Percentiles rank a stretch among this genome's conserved stretches.
Conservation (phyloP, 1,140 invertebrate genomes). For the Trachelipus rathkii region DNA sequence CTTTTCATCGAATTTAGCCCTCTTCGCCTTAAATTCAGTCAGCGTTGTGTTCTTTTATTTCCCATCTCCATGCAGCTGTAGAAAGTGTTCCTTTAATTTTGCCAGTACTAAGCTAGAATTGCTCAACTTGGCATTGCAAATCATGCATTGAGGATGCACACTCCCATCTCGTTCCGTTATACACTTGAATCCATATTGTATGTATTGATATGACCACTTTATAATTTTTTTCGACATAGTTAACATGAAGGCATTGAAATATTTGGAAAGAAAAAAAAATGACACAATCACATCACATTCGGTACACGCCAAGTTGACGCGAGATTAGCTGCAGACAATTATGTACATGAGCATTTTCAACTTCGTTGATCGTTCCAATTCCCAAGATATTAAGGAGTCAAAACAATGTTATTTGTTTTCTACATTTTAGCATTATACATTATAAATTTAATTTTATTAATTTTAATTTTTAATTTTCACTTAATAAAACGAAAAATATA, state of each 20-base stretch:
- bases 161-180: constrained; percentile 18
- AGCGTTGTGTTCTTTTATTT: constrained; percentile 32
- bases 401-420: too few relatives aligned
- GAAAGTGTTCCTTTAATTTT: constrained; percentile 29
- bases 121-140: constrained; percentile 28
- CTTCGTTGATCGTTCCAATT: too few relatives aligned
- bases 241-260: constrained; percentile 9
- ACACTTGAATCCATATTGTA: constrained; percentile 25
- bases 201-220: constrained; percentile 23
- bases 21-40: constrained; percentile 23
- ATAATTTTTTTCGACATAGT: not conserved
- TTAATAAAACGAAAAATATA: too few relatives aligned
- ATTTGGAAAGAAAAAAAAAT: not conserved
- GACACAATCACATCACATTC: too few relatives aligned
- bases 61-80: constrained; percentile 30
- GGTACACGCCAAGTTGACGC: too few relatives aligned
- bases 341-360: too few relatives aligned
- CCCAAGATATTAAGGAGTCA: too few relatives aligned
- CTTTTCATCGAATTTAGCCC: constrained; percentile 24
- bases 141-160: constrained; percentile 32
- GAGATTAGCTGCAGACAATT: too few relatives aligned
- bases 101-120: constrained; percentile 25
- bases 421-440: too few relatives aligned
- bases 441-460: too few relatives aligned
- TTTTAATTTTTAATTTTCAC: too few relatives aligned